A percentile compares a stretch with the other conserved stretches of the same genome.
Conservation (phyloP, 2,888 invertebrate genomes). For the Leucophenga maculata region DNA sequence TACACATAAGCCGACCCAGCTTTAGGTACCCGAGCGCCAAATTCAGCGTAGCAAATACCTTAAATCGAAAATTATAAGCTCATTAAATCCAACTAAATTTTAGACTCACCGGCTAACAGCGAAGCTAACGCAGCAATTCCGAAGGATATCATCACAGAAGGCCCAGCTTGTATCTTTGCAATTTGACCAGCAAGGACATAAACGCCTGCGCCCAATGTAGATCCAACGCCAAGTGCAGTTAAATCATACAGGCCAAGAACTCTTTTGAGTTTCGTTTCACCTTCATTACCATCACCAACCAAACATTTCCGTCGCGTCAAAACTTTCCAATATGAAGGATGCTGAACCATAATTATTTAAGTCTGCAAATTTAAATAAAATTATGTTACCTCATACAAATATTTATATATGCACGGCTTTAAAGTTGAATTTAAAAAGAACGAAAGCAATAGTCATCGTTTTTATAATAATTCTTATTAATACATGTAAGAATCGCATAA, state of each 20-base stretch:
- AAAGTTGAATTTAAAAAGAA: no score
- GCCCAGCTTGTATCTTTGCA: conserved; percentile 84
- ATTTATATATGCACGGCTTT: no score
- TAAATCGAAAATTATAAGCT: conserved; percentile 32
- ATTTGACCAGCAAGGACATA: conserved; percentile 89
- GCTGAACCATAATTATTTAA: conserved; percentile 53
- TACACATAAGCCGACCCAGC: conserved; percentile 93
- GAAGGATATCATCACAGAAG: conserved; percentile 88
- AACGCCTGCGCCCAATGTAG: conserved; percentile 90
- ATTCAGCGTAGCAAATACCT: conserved; percentile 92
- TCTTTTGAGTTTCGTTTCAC: conserved; percentile 66
- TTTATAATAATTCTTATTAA: no score
- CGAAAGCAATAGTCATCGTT: no score
- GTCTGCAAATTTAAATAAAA: no score
- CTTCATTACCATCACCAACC: conserved; percentile 54
- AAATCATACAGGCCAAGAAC: conserved; percentile 76
- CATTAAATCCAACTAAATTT: not conserved
- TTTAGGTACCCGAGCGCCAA: conserved; percentile 86
- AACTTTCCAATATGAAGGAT: conserved; percentile 68
- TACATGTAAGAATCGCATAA: no score
- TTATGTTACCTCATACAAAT: no score
- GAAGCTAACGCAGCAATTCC: conserved; percentile 90
- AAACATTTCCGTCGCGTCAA: conserved; percentile 68
- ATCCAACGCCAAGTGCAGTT: conserved; percentile 84
- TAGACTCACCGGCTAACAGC: conserved; percentile 81